Percentiles rank a stretch among this genome's conserved stretches.
These are phyloP conservation scores for Atta texana DNA, from an alignment of 1,140 invertebrate species.

Conservation along the genomic window DNA sequence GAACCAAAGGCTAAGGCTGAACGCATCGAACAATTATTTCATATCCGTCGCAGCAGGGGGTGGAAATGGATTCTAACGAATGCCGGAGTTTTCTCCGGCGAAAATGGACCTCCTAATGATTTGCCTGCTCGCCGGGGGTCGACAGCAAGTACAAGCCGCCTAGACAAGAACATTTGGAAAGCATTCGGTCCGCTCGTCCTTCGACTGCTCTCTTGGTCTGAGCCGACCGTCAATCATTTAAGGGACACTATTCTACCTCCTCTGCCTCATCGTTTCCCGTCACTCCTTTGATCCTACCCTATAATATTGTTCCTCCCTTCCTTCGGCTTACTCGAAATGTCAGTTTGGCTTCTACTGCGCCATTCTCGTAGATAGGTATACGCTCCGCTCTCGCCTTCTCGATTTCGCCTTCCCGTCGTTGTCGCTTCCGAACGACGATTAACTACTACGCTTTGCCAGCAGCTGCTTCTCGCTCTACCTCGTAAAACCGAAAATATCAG, in stretches of 20 bases:
- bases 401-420: constrained; percentile 55
- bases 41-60: constrained; percentile 24
- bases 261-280: constrained; percentile 34
- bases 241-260: constrained; percentile 70
- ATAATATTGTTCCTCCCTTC: constrained; percentile 62
- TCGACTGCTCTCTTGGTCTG: constrained; percentile 70
- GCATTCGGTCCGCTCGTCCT: constrained; percentile 67
- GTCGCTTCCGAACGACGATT: constrained; percentile 52
- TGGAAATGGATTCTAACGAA: constrained; percentile 36
- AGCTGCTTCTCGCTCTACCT: constrained; percentile 24
- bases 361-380: constrained; percentile 31
- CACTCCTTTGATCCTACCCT: constrained; percentile 61
- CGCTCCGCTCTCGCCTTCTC: constrained; percentile 31
- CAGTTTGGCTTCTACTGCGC: constrained; percentile 41
- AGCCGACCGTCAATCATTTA: constrained; percentile 78
- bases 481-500: constrained; percentile 43
- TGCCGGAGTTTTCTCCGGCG: constrained; percentile 35
- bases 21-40: constrained; percentile 27
- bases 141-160: constrained; percentile 40
- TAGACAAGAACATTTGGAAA: constrained; percentile 65
- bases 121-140: constrained; percentile 11
- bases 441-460: constrained; percentile 31
- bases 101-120: constrained; percentile 55
- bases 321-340: constrained; percentile 55
- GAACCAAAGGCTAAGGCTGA: background rate